Conservation (phyloP, 1,140 invertebrate genomes). For the Aphaenogaster rudis region DNA sequence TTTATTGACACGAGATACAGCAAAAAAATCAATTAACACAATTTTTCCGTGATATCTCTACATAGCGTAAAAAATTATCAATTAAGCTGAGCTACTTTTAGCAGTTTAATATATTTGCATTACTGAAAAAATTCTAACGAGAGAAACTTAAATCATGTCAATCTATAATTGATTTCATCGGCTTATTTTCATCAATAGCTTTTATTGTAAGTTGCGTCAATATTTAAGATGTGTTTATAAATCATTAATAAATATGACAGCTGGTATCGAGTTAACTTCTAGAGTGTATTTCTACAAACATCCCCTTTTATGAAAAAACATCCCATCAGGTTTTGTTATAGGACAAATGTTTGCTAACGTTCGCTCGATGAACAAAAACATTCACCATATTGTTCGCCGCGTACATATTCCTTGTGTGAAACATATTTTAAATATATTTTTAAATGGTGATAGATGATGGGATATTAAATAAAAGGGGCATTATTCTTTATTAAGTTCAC, state of each 20-base stretch:
- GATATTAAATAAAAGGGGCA: background rate
- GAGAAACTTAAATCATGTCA: background rate
- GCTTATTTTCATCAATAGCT: background rate
- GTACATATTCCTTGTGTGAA: background rate
- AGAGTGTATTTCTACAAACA: background rate
- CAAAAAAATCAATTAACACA: background rate
- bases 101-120: background rate
- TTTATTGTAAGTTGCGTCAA: background rate
- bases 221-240: background rate
- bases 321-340: background rate
- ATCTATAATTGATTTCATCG: background rate
- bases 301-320: background rate
- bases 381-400: background rate
- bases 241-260: background rate
- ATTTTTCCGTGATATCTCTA: background rate
- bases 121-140: background rate
- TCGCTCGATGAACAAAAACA: conserved; percentile 13
- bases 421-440: background rate
- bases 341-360: conserved; percentile 7
- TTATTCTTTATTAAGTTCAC: background rate
- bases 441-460: background rate
- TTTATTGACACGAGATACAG: background rate
- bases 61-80: background rate
- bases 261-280: background rate
- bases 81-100: background rate